Evolutionary conservation across 2,888 invertebrate species (phyloP).

Genomic region (Cloeon dipterum): DNA sequence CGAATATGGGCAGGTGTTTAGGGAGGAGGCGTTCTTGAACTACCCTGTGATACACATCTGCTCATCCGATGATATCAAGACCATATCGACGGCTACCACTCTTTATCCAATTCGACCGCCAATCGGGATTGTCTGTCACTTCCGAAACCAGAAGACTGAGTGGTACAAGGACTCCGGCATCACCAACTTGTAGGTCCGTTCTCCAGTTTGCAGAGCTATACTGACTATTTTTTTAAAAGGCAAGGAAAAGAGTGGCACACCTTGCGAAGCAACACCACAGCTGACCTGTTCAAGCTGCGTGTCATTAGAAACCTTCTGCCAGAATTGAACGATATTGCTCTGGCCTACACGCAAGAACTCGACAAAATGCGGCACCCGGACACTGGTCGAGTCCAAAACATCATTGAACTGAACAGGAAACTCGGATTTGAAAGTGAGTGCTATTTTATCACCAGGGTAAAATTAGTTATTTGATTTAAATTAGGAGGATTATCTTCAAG

Average conservation of each 20-base stretch:
- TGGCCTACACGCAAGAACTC: slow-evolving; percentile 50
- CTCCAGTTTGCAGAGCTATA: background rate
- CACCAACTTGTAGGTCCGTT: slow-evolving; percentile 63
- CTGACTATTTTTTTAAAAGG: slow-evolving; percentile 24
- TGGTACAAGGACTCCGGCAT: slow-evolving; percentile 61
- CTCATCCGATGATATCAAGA: slow-evolving; percentile 45
- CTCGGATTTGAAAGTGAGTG: slow-evolving; percentile 56
- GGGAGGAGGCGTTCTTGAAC: slow-evolving; percentile 53
- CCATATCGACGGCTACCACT: slow-evolving; percentile 40
- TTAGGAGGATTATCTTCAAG: no score
- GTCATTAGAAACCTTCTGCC: slow-evolving; percentile 54
- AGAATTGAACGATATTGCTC: slow-evolving; percentile 46
- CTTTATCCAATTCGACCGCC: slow-evolving; percentile 60
- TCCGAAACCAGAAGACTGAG: slow-evolving; percentile 48
- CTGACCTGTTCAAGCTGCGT: slow-evolving; percentile 49
- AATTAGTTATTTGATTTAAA: no score
- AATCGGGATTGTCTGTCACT: slow-evolving; percentile 55
- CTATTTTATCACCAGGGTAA: background rate
- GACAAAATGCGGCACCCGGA: slow-evolving; percentile 24
- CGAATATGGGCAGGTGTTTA: slow-evolving; percentile 48
- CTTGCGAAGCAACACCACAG: slow-evolving; percentile 45
- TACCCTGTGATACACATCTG: slow-evolving; percentile 49
- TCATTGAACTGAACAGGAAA: slow-evolving; percentile 51
- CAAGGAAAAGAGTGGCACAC: slow-evolving; percentile 59
- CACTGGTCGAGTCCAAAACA: slow-evolving; percentile 27